Base-by-base conservation (phyloP, 2,797 vertebrate species). In the Schizopygopsis malacanthus region DNA sequence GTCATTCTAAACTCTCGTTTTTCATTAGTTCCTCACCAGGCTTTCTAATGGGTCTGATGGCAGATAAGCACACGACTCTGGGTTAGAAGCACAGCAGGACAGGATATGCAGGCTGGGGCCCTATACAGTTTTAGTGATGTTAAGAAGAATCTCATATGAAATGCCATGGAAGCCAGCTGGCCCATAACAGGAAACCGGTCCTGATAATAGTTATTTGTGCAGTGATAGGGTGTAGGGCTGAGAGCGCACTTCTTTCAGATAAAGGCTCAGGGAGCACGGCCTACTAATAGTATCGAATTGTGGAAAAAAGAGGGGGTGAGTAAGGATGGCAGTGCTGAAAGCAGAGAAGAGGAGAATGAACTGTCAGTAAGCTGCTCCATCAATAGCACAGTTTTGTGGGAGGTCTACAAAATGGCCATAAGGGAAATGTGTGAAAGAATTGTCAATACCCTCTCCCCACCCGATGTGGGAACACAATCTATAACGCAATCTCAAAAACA, bases 191-290 rank as follows among this genome's bases (percentile, higher is more conserved):
- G 83, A 85, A 85, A 71, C 65, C 22, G 18, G 13, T 43, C 50
- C 76, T 61, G 83, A 85, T 85, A 85, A 85, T 79, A 85, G 76
- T 85, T 79, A 71, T 85, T 71, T 85, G 67, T 47, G 52, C 65
- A 59, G 52, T 79, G 52, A 85, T 79, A n/a, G 76, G 50, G 67
- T 37, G 67, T 79, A 61, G 50, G 75, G 50, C 50, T 79, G 37
- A 78, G 76, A 79, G 41, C 11, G 41, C 52, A 61, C 65, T 79
- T 13, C 54, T 79, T 41, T 79, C 41, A 71, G 67, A 85, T 79
- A 85, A 79, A 79, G 76, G 52, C 67, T 47, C 76, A n/a, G 63
- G 67, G 75, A 59, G 76, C 65, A 70, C 1, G 41, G 67, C 65
- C 52, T 50, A 71, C 76, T 72, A 85, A 85, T 85, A 72, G 83